Percentiles rank a stretch among this genome's conserved stretches.
Conservation (phyloP, 2,797 vertebrate species). For the Oryzias dopingdopingensis region DNA sequence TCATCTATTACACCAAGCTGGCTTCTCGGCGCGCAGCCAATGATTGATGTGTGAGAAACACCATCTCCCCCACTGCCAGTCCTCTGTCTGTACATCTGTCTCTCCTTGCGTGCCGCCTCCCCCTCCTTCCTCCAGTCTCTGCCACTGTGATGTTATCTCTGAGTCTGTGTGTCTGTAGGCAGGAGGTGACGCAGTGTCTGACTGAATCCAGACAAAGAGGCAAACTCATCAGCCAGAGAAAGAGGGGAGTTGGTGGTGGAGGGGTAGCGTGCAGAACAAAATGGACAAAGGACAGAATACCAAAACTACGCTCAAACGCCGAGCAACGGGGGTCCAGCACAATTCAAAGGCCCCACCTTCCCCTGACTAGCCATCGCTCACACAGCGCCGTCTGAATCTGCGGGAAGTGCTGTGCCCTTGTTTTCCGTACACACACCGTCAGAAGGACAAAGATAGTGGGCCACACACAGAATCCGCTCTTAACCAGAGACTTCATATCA, state of each 20-base stretch:
- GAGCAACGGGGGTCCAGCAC: conserved; percentile 71
- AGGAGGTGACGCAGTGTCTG: conserved; percentile 88
- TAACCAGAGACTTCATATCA: conserved; percentile 24
- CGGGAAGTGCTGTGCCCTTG: conserved; percentile 52
- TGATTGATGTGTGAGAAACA: conserved; percentile 80
- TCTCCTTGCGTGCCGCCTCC: conserved; percentile 59
- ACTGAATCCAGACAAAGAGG: conserved; percentile 85
- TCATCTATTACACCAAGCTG: conserved; percentile 68
- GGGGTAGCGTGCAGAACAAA: conserved; percentile 65
- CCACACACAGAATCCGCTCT: conserved; percentile 56
- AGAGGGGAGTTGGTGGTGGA: conserved; percentile 19
- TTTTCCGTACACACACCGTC: conserved; percentile 23
- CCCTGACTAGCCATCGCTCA: conserved; percentile 48
- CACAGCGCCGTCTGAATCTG: conserved; percentile 53
- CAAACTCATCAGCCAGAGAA: conserved; percentile 80
- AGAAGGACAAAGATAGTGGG: conserved; percentile 21
- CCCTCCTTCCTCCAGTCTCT: conserved; percentile 63
- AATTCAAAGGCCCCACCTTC: conserved; percentile 60
- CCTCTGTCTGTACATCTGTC: conserved; percentile 86
- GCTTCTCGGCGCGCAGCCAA: conserved; percentile 64
- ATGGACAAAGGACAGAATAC: conserved; percentile 78
- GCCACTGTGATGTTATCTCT: conserved; percentile 85
- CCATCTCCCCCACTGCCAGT: conserved; percentile 72
- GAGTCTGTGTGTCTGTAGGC: conserved; percentile 86
- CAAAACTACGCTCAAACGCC: conserved; percentile 76